Base-by-base conservation (phyloP, 2,797 vertebrate species). In the Phoebastria nigripes region DNA sequence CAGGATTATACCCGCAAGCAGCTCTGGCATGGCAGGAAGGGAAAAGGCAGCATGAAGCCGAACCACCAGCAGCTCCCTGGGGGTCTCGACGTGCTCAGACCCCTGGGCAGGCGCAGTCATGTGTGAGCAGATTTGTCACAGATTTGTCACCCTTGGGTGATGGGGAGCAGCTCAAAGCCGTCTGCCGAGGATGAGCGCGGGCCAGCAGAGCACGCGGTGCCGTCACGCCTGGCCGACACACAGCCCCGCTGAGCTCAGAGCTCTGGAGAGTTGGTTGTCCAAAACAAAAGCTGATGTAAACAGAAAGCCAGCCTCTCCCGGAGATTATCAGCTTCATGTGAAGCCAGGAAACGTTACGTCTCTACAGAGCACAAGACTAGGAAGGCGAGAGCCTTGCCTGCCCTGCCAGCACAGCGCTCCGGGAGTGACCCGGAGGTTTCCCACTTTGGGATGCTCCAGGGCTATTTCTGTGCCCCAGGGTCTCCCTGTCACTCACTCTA, bases 281-380 rank as follows among this genome's bases (percentile, higher is more conserved):
- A 82, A 73, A 91, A 83, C 83, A 92, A 94, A 91, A 62, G 49
- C 67, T 71, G 65, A 42, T 92, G 89, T 81, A 84, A 92, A 83
- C 71, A 92, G 47, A 55, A 55, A 88, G 35, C 65, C 83, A 77
- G 37, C 55, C 72, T 83, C 93, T 92, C 77, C 95, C 18, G 15
- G 84, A 52, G 52, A 7, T 25, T 1, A 4, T 52, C 89, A 46
- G 55, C 77, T n/a, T 8, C 8, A 1, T 3, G n/a, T 5, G 1
- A 35, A 65, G 56, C 86, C 89, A 71, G 66, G 70, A 62, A 63
- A 59, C 0, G 2, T 35, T 21, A 24, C 5, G 1, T 35, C 54
- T 35, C 58, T 15, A 3, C 18, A 46, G n/a, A 73, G 47, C 81
- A 41, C 44, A 29, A 55, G 44, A 35, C 35, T 5, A 6, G 31